Conservation (phyloP, 1,140 invertebrate species). For the Scaptomyza hsui region DNA sequence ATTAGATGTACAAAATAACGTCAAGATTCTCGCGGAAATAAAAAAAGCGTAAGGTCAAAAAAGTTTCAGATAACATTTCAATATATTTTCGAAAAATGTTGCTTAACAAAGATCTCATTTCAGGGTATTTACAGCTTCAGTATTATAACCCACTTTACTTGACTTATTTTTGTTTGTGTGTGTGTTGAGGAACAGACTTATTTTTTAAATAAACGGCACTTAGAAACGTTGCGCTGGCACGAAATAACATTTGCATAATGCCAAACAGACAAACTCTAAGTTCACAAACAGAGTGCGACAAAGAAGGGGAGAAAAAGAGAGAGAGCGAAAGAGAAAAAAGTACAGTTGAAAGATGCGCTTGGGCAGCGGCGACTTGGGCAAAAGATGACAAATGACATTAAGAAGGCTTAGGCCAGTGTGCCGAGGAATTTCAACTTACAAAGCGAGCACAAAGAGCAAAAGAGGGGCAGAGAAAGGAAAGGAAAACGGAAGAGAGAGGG, state of each 20-base stretch:
- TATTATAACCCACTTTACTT: no score
- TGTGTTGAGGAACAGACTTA: background rate
- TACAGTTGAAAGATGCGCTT: background rate
- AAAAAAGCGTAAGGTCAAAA: no score
- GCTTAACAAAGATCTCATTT: no score
- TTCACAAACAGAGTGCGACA: conserved; percentile 12
- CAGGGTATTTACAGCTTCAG: no score
- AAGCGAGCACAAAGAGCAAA: conserved; percentile 8
- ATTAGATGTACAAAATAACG: no score
- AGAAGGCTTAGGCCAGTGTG: conserved; percentile 68
- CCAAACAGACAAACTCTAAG: conserved; percentile 64
- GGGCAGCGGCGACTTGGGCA: conserved; percentile 41
- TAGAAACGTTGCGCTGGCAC: conserved; percentile 45
- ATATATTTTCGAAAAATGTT: no score
- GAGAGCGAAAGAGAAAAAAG: background rate
- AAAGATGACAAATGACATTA: conserved; percentile 79
- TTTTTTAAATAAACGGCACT: background rate
- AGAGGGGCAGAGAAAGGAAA: background rate
- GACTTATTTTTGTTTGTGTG: background rate
- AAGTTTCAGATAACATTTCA: no score
- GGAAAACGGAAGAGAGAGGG: background rate
- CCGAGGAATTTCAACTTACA: conserved; percentile 63
- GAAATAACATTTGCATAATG: conserved; percentile 79
- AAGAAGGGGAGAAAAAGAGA: background rate
- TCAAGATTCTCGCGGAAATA: no score